Conservation (phyloP, 2,113 vertebrate species). For the Sorex fumeus region DNA sequence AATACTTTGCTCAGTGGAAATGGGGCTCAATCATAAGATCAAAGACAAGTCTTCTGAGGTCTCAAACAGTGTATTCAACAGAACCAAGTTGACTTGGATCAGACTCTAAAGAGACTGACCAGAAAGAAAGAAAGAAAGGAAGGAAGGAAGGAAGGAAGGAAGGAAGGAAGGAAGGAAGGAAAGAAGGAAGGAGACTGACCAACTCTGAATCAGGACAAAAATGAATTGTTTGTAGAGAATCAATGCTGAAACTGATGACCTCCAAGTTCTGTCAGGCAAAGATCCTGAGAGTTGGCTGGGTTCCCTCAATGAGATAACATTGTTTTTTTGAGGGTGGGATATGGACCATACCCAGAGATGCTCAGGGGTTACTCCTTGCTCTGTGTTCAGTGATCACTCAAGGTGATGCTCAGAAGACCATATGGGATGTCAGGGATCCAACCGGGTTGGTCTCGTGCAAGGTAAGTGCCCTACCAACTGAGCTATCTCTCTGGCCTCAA, state of each 20-base stretch:
- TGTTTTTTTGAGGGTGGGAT: no score
- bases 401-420: no score
- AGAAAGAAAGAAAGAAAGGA: no score
- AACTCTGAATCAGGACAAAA: neutral
- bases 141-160: no score
- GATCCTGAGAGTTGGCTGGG: neutral
- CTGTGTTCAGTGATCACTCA: no score
- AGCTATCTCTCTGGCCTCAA: no score
- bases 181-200: neutral
- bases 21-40: neutral
- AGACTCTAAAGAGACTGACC: neutral
- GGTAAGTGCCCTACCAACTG: no score
- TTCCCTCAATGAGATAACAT: constrained; percentile 1
- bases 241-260: neutral
- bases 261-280: neutral
- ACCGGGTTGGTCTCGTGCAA: no score
- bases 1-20: neutral
- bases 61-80: neutral
- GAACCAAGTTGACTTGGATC: neutral
- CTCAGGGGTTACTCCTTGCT: no score
- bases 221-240: neutral
- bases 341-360: no score
- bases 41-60: neutral
- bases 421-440: no score
- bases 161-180: no score